Conservation (phyloP, 2,113 vertebrate genomes). For the Rhipidura dahli region DNA sequence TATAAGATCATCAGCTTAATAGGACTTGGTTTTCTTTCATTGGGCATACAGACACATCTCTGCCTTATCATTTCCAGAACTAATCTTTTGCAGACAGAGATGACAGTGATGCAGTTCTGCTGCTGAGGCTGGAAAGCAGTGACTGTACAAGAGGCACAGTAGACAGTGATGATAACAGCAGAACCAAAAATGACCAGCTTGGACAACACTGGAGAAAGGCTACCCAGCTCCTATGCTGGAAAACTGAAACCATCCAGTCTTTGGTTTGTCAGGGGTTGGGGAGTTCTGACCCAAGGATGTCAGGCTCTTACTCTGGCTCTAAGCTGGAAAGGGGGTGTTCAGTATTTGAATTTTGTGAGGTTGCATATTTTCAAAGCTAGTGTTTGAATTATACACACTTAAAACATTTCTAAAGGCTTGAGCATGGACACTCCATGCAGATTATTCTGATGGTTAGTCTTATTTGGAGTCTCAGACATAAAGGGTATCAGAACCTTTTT, state of each 20-base stretch:
- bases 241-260: background rate
- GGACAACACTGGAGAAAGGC: background rate
- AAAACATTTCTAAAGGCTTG: background rate
- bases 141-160: background rate
- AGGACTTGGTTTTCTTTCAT: background rate
- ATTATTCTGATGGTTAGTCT: background rate
- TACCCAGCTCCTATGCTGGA: background rate
- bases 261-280: background rate
- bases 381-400: background rate
- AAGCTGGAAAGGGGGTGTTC: background rate
- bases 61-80: background rate
- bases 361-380: fast-evolving
- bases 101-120: background rate
- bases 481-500: background rate
- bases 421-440: background rate
- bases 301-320: background rate
- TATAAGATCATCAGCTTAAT: background rate
- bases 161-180: background rate
- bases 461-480: background rate
- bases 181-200: background rate
- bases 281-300: background rate
- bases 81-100: background rate
- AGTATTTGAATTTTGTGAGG: background rate
- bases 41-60: too few relatives aligned
- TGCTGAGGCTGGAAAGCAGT: background rate